Evolutionary conservation across 2,113 vertebrate species (phyloP).

Genomic region (Gymnocephalus cernua): DNA sequence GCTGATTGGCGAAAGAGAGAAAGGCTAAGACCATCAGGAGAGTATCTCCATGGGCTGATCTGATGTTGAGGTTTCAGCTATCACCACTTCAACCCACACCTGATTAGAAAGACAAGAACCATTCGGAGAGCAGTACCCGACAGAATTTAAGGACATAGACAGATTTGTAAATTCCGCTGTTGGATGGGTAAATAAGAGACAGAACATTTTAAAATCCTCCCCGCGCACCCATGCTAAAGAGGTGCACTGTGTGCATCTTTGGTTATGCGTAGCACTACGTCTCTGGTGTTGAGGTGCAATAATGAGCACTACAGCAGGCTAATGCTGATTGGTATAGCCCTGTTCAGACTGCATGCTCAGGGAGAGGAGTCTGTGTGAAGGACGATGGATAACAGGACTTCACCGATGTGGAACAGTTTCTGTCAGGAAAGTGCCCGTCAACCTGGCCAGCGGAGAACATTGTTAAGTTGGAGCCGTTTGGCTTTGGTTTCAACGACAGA

Average conservation of each 20-base stretch:
- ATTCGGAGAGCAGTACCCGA: slow-evolving; percentile 23
- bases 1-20: slow-evolving; percentile 50
- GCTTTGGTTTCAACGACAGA: slow-evolving; percentile 71
- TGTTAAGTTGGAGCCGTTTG: slow-evolving; percentile 48
- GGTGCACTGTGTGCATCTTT: slow-evolving; percentile 71
- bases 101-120: slow-evolving; percentile 35
- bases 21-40: slow-evolving; percentile 54
- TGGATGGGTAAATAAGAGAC: slow-evolving; percentile 31
- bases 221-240: slow-evolving; percentile 71
- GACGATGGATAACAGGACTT: slow-evolving; percentile 36
- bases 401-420: slow-evolving; percentile 46
- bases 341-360: slow-evolving; percentile 68
- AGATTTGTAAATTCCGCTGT: slow-evolving; percentile 27
- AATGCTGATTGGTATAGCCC: slow-evolving; percentile 68
- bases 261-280: slow-evolving; percentile 68
- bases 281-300: slow-evolving; percentile 57
- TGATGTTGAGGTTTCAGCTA: slow-evolving; percentile 11
- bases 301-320: slow-evolving; percentile 50
- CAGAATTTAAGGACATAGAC: slow-evolving; percentile 26
- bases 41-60: slow-evolving; percentile 40
- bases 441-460: slow-evolving; percentile 54
- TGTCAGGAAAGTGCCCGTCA: slow-evolving; percentile 27
- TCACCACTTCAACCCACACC: slow-evolving; percentile 55
- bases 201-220: slow-evolving; percentile 44
- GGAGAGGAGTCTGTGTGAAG: slow-evolving; percentile 19